Conservation (phyloP, 2,888 invertebrate genomes). For the Stenchaetothrips biformis region DNA sequence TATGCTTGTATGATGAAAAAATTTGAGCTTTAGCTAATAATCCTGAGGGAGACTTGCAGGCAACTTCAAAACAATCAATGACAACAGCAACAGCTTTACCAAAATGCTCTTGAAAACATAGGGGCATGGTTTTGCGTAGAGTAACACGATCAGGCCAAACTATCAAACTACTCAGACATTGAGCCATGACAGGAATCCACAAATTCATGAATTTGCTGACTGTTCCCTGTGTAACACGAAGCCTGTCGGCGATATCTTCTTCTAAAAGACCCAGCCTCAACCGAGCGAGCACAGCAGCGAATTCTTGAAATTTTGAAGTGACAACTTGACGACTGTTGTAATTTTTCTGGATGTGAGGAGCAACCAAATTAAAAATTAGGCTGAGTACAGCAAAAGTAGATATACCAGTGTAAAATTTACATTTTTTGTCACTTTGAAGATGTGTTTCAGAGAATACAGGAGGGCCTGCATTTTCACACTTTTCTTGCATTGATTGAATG, state of each 20-base stretch:
- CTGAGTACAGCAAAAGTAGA: background rate
- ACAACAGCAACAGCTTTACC: background rate
- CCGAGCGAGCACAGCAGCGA: background rate
- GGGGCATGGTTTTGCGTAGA: background rate
- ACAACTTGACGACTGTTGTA: background rate
- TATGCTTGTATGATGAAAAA: background rate
- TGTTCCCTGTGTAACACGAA: background rate
- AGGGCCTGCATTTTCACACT: background rate
- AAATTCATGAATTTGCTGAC: background rate
- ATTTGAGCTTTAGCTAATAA: background rate
- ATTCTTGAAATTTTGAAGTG: background rate
- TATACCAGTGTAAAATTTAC: background rate
- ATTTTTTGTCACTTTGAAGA: background rate
- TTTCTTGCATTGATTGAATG: background rate
- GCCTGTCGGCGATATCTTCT: background rate
- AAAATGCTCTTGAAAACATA: background rate
- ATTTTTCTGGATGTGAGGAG: background rate
- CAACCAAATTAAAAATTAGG: background rate
- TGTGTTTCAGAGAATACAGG: background rate
- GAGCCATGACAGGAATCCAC: background rate
- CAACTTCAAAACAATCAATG: background rate
- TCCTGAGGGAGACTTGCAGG: background rate
- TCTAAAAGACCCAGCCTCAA: background rate
- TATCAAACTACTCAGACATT: background rate
- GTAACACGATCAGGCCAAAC: background rate